These are phyloP conservation scores for Lophochroa leadbeateri DNA, from an alignment of 2,113 vertebrate genomes.

Conservation along the genomic window DNA sequence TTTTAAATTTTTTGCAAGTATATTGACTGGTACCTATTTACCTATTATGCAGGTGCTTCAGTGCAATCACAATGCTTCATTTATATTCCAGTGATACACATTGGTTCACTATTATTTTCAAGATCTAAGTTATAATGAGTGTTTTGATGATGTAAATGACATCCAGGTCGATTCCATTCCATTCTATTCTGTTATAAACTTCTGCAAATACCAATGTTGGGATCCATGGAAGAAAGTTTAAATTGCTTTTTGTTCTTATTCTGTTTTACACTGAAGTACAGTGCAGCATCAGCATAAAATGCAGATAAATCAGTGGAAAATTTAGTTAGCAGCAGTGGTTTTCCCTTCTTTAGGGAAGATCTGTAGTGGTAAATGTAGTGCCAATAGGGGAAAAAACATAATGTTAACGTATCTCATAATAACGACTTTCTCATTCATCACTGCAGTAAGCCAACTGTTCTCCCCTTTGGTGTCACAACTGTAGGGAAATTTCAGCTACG, in stretches of 20 bases:
- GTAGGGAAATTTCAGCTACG: not conserved
- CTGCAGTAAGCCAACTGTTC: not conserved
- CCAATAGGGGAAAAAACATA: not conserved
- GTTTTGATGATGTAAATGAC: conserved; percentile 26
- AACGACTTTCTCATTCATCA: not conserved
- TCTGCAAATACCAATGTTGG: not conserved
- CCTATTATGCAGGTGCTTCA: not conserved
- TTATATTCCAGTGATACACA: not conserved
- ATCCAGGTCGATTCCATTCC: not conserved
- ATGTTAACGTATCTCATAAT: not conserved
- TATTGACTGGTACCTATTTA: not conserved
- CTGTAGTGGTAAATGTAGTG: not conserved
- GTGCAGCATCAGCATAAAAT: not conserved
- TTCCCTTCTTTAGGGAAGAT: not conserved
- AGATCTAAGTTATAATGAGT: not conserved
- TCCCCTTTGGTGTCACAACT: conserved; percentile 7
- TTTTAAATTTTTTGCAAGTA: not conserved
- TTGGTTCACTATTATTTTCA: not conserved
- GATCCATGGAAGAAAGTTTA: not conserved
- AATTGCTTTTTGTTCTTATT: conserved; percentile 33
- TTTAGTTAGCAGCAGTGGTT: not conserved
- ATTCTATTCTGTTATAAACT: not conserved
- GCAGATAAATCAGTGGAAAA: not conserved
- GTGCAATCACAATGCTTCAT: not conserved
- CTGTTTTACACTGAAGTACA: not conserved